Conservation (phyloP, 2,113 vertebrate genomes). For the Halichoerus grypus region DNA sequence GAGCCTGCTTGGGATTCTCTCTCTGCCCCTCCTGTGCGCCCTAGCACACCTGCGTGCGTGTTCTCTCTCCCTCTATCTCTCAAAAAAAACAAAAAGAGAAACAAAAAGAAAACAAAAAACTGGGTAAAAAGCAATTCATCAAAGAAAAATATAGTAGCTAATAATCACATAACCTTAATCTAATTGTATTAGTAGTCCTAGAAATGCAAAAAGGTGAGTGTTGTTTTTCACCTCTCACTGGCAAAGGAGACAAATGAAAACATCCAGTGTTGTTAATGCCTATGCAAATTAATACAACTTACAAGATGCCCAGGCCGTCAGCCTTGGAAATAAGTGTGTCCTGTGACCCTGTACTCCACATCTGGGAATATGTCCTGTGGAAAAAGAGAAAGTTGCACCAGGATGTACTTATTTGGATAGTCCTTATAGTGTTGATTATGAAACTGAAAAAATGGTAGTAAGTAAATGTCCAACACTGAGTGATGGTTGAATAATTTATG, state of each 20-base stretch:
- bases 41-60: neutral
- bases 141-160: neutral
- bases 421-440: neutral
- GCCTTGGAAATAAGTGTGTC: neutral
- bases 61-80: neutral
- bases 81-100: no score
- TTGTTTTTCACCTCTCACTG: neutral
- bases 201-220: neutral
- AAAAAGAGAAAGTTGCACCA: neutral
- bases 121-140: neutral
- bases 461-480: neutral
- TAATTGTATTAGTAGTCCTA: neutral
- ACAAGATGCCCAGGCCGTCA: neutral
- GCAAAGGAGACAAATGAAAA: neutral
- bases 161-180: neutral
- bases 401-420: neutral
- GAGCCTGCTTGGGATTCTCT: neutral
- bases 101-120: neutral
- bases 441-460: constrained; percentile 4
- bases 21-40: neutral
- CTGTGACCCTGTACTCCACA: neutral
- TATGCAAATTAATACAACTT: neutral
- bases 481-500: neutral
- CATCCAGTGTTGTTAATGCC: neutral
- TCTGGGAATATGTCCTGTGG: neutral